These are phyloP conservation scores for Chaetoderma sp. DNA, from an alignment of 2,888 invertebrate species.

Conservation along the genomic window DNA sequence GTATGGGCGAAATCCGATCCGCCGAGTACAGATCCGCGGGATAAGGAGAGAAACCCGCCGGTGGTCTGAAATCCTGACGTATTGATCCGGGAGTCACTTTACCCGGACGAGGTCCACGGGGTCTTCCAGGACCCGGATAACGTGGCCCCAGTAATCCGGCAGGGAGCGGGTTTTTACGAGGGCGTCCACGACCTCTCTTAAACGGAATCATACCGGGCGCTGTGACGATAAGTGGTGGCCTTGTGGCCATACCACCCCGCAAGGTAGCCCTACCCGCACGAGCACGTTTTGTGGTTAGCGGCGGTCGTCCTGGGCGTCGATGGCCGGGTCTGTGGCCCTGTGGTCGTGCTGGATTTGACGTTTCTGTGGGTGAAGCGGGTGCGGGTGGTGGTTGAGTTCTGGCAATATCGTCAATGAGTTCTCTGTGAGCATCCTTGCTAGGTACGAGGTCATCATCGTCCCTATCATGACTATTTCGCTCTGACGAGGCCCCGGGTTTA, in stretches of 20 bases:
- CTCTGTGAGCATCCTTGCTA: no score
- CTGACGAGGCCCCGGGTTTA: conserved; percentile 2
- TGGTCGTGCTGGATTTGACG: neutral
- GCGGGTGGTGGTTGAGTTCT: neutral
- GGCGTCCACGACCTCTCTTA: conserved; percentile 32
- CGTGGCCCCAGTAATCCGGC: no score
- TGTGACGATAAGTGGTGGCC: conserved; percentile 38
- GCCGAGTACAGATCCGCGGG: neutral
- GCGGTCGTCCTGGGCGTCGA: neutral
- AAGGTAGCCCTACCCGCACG: conserved; percentile 7
- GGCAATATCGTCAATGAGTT: neutral
- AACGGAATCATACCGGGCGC: neutral
- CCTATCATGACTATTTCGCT: no score
- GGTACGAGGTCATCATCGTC: no score
- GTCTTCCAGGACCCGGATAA: neutral
- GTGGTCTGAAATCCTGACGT: neutral
- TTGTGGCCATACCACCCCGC: conserved; percentile 36
- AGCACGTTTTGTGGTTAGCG: neutral
- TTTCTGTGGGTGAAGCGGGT: neutral
- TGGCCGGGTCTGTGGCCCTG: conserved; percentile 9
- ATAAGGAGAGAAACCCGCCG: neutral
- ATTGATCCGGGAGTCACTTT: neutral
- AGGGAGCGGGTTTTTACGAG: no score
- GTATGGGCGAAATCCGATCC: neutral
- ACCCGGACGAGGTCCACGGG: neutral